A percentile compares a stretch with the other conserved stretches of the same genome.
These are phyloP conservation scores for Characodon lateralis DNA, from an alignment of 2,797 vertebrate species.

Conservation along the genomic window DNA sequence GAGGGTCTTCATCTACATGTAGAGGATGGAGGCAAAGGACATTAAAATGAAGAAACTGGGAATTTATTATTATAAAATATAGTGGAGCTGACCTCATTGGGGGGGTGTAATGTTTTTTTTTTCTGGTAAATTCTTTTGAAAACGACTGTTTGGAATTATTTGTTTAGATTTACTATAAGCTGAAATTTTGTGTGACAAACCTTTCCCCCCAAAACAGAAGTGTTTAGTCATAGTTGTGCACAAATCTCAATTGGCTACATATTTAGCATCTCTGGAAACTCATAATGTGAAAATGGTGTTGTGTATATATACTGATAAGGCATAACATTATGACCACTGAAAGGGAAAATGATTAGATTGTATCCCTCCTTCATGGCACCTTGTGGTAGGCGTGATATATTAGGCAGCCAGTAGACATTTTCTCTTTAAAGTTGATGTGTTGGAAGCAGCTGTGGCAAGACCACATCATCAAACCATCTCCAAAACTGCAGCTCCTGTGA, in stretches of 20 bases:
- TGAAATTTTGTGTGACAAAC: background rate
- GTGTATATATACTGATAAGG: background rate
- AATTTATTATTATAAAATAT: too few species aligned
- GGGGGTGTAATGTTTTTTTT: background rate
- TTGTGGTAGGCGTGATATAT: too few species aligned
- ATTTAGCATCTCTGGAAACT: background rate
- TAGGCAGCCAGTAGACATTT: too few species aligned
- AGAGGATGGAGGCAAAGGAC: background rate
- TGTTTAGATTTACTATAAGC: background rate
- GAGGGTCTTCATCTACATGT: background rate
- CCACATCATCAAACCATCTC: background rate
- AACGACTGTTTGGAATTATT: background rate
- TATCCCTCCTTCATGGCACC: too few species aligned
- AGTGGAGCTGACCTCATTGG: background rate
- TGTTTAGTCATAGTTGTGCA: background rate
- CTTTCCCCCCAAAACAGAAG: background rate
- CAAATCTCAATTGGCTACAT: background rate
- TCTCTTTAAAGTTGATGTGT: too few species aligned
- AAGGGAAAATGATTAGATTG: background rate
- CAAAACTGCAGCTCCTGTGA: too few species aligned
- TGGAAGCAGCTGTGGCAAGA: too few species aligned
- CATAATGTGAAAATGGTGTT: background rate
- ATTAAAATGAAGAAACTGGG: too few species aligned
- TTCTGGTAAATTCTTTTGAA: background rate
- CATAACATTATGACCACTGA: background rate